Base-by-base conservation (phyloP, 2,113 vertebrate species). In the Anseranas semipalmata region DNA sequence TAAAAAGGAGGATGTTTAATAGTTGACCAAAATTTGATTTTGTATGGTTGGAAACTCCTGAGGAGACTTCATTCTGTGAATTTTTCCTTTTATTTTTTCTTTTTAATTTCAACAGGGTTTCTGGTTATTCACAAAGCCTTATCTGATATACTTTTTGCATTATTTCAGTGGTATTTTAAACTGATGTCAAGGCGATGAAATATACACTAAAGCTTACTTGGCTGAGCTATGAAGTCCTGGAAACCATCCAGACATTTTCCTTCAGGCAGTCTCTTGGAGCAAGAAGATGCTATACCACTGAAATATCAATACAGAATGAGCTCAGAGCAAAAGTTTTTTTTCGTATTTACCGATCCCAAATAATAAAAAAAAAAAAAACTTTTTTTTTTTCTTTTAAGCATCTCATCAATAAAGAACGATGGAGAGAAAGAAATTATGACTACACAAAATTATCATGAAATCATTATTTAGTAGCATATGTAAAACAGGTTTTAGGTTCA, bases 111-210 rank as follows among this genome's bases (percentile, higher is more conserved):
- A 93, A 76, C 22, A 73, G 62, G 66, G 77, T 43, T 95, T 95
- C 74, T 89, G 66, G 45, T 93, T 97, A 93, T 96, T 97, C 71
- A 56, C 91, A 80, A 96, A 96, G 68, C 4, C 71, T 88, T 96
- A 95, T 95, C 82, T 82, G 87, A 94, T 90, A 56, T 62, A 62
- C 79, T 94, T 95, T 97, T 95, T 95, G 22, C 73, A 95, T 98
- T 97, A 96, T 96, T 98, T 97, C 87, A 92, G 85, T 96, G 82
- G 87, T 95, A 95, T 97, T 98, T 97, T 95, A 96, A 97, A 93
- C 55, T 96, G 89, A 96, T 91, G 66, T 96, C 89, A 97, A 96
- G 90, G 94, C 97, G 94, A 96, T 97, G 89, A 97, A 97, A 95
- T 96, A 95, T 77, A 85, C 43, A 75, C 52, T 96, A 93, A 96